phyloP scores from a whole-genome alignment of 2,113 vertebrate species.

The Rhinopithecus roxellana region DNA sequence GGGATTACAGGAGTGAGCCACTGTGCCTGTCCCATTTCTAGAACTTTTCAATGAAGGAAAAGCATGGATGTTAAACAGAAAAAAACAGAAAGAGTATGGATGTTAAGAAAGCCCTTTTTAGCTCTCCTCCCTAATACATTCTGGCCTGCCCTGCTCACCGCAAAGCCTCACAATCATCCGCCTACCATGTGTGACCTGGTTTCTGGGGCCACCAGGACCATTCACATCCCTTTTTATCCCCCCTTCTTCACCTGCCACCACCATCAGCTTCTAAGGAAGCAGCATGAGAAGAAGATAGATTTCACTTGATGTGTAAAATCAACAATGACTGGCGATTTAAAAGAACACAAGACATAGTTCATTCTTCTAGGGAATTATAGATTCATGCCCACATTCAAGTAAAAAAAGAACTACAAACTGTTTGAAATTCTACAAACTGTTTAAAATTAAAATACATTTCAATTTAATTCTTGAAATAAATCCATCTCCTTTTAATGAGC shows the following conservation, averaged over 20 bases:
- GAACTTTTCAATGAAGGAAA: no score
- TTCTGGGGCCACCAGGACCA: not conserved
- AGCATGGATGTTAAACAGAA: not conserved
- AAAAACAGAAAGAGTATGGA: not conserved
- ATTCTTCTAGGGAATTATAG: not conserved
- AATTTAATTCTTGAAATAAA: not conserved
- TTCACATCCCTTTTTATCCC: not conserved
- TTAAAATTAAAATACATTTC: slow-evolving; percentile 20
- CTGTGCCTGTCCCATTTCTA: no score
- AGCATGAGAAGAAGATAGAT: not conserved
- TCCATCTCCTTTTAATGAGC: not conserved
- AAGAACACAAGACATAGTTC: not conserved
- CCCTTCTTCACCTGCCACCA: not conserved
- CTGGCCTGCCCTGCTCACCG: not conserved
- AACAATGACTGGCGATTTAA: not conserved
- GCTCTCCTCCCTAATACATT: not conserved
- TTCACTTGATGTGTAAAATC: not conserved
- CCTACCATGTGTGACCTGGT: not conserved
- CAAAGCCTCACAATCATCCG: not conserved
- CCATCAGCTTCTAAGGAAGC: not conserved
- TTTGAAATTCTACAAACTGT: slow-evolving; percentile 32
- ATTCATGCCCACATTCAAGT: not conserved
- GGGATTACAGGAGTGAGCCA: no score
- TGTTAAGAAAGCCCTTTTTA: not conserved
- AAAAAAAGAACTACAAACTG: not conserved